Base-by-base conservation (phyloP, 1,140 invertebrate genomes). In the Adoxophyes honmai region DNA sequence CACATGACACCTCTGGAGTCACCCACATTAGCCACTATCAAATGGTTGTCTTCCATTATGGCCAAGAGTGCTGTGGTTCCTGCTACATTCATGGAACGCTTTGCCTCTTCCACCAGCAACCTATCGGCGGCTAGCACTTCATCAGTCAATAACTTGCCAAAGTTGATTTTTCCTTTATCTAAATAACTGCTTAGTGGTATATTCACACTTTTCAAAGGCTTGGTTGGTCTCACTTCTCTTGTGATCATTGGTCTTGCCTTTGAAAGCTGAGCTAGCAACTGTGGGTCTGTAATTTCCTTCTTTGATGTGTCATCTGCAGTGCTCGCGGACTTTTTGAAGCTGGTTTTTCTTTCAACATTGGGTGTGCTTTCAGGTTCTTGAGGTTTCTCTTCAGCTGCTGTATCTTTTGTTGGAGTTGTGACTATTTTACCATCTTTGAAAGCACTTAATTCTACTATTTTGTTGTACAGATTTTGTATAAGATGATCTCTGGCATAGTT, bases 1-100 rank as follows among this genome's bases (percentile, higher is more conserved):
- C 96, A 98, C 93, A 98, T 96, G 0, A 99, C 97, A 34, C 96
- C 98, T 67, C 98, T 90, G 0, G 97, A 98, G 84, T 99, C 98
- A 6, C 98, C 98, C 18, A 99, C 97, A 92, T 99, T 99, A 5
- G 97, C 97, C 16, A 99, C 97, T 61, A 96, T 94, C 42, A 99
- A 82, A 66, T 93, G 92, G 66, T 93, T 93, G 21, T 93, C 93
- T 83, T 97, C 94, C 59, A 98, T 85, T 13, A 98, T 81, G 33
- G 96, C 97, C 62, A 99, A 94, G 10, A 99, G 88, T 0, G 96
- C 96, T 52, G 98, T 99, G 13, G 96, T 98, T n/a, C 97, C 96
- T 52, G 97, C 96, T 39, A 97, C 93, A 91, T 97, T 95, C 85
- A 94, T 92, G 58, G 93, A 93, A 63, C 94, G 93, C 73, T 96